These are phyloP conservation scores for Leptodactylus fallax DNA, from an alignment of 2,797 vertebrate species.

Conservation along the genomic window DNA sequence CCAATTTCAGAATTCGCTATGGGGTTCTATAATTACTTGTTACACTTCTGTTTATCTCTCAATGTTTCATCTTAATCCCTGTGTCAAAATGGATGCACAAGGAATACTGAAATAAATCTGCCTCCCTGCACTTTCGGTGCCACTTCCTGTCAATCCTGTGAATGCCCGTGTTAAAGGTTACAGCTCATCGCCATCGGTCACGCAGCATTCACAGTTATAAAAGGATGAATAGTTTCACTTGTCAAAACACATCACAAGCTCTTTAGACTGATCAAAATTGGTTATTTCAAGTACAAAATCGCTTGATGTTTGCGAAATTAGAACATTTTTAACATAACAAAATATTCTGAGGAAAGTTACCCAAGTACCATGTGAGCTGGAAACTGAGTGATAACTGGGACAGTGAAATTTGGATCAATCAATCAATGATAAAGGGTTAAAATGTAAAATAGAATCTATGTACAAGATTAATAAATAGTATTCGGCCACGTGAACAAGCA, in stretches of 20 bases:
- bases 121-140: constrained; percentile 17
- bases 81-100: neutral
- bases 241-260: constrained; percentile 54
- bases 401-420: no score
- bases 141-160: constrained; percentile 27
- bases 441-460: no score
- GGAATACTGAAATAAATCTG: constrained; percentile 12
- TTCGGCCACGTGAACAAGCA: no score
- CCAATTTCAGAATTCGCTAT: neutral
- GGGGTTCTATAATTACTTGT: neutral
- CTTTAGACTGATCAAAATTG: constrained; percentile 32
- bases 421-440: no score
- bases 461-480: no score
- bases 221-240: constrained; percentile 45
- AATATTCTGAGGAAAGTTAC: constrained; percentile 23
- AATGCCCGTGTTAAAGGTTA: constrained; percentile 47
- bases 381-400: no score
- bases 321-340: neutral
- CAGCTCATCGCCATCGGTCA: constrained; percentile 36
- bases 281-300: constrained; percentile 35
- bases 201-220: constrained; percentile 43
- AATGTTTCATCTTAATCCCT: neutral
- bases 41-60: neutral
- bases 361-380: neutral
- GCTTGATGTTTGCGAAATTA: neutral